Evolutionary conservation across 2,797 vertebrate genomes (phyloP), one percentile per base, ranked within the genome.

Genomic region (Accipiter superciliosus): DNA sequence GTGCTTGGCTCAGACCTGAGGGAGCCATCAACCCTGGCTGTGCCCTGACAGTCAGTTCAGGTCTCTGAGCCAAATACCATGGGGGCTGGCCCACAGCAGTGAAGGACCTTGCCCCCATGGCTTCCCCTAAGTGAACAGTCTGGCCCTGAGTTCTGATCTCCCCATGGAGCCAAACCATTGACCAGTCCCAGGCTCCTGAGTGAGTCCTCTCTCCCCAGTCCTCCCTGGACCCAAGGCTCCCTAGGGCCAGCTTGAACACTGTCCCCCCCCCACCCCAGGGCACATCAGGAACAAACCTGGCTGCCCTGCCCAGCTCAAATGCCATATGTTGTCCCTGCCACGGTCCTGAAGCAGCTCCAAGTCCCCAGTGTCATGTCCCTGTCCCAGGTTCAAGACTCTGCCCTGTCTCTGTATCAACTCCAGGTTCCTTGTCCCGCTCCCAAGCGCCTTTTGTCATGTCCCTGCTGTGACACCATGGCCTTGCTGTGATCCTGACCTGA

Each of bases 261-360:
- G 3, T 5, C 3, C 2, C 15, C 13, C 55, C 17, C 25, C 9
- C 10, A 10, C 14, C 9, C 2, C 4, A 66, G 6, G 8, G 8
- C 47, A n/a, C 5, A 76, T 37, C 53, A 72, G 29, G 13, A 83
- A 26, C 16, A 33, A 35, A 3, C 8, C 33, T 62, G 14, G 33
- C 33, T 52, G 7, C 12, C 21, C 31, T 62, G 18, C 0, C 5
- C 9, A 61, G 5, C 18, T 65, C 31, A 78, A 57, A 85, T 29
- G 18, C 5, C 5, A 1, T n/a, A 11, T 20, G 5, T 9, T 69
- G 10, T 17, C 9, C 17, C 10, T 71, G 21, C 3, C 28, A 45
- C 0, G 1, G 25, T 58, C 16, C 21, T 83, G 42, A 49, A 5
- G 11, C n/a, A 44, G 8, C 4, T 67, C 21, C 13, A 89, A n/a